A percentile compares a stretch with the other conserved stretches of the same genome.
Conservation (phyloP, 2,113 vertebrate genomes). For the Ploceus nigricollis region DNA sequence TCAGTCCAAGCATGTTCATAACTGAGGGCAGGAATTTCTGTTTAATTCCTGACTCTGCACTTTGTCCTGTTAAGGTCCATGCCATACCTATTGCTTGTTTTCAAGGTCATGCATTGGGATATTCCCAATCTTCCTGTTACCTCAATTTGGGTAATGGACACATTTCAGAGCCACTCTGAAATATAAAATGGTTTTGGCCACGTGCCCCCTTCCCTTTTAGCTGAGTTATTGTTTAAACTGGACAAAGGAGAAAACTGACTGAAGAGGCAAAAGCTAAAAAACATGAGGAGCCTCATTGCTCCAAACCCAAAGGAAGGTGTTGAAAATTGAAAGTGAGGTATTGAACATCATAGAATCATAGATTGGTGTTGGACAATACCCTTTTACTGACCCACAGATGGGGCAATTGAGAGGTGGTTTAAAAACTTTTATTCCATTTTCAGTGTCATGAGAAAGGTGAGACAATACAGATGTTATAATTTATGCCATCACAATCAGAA, state of each 20-base stretch:
- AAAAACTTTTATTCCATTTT: too few relatives aligned
- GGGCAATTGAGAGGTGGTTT: too few relatives aligned
- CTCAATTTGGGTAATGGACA: neutral
- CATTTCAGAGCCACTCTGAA: neutral
- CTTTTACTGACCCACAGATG: neutral
- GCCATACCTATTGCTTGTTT: neutral
- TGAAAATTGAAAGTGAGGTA: neutral
- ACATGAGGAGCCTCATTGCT: fast-evolving
- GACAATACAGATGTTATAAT: too few relatives aligned
- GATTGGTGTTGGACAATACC: neutral
- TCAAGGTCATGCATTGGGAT: neutral
- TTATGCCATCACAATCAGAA: too few relatives aligned
- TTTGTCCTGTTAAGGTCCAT: neutral
- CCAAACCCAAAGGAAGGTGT: neutral
- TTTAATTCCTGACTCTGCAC: neutral
- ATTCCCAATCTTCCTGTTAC: neutral
- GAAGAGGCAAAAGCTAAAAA: neutral
- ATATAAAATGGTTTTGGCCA: neutral
- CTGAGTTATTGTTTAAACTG: neutral
- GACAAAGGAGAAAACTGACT: neutral
- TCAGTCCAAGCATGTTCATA: neutral
- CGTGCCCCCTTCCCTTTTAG: neutral
- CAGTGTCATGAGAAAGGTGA: too few relatives aligned
- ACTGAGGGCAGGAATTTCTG: neutral
- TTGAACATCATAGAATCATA: neutral